These are phyloP conservation scores for Drosophila robusta DNA, from an alignment of 2,888 invertebrate species.

Conservation along the genomic window DNA sequence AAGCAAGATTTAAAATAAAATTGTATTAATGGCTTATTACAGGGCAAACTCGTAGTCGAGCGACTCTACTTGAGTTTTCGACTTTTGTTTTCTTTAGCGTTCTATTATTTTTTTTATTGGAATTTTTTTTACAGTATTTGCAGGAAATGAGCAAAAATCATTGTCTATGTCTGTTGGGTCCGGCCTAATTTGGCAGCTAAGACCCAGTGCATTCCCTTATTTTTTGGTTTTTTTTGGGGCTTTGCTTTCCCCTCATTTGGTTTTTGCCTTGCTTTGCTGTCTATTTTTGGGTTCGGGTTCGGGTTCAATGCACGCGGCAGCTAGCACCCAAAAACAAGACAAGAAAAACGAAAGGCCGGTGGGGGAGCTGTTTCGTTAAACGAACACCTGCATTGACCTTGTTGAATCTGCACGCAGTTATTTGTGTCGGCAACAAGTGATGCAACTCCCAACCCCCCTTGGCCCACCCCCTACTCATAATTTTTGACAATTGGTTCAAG, in stretches of 20 bases:
- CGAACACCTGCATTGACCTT: slow-evolving; percentile 55
- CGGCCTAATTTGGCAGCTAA: slow-evolving; percentile 56
- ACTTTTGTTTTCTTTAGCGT: not conserved
- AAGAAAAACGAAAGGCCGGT: too few relatives aligned
- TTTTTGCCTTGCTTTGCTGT: slow-evolving; percentile 8
- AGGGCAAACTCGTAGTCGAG: slow-evolving; percentile 3
- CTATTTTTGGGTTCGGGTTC: slow-evolving; percentile 15
- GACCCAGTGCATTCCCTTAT: slow-evolving; percentile 33
- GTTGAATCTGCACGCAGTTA: slow-evolving; percentile 33
- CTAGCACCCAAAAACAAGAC: too few relatives aligned
- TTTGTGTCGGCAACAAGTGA: slow-evolving; percentile 61
- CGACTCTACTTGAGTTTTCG: not conserved
- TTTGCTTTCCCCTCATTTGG: slow-evolving; percentile 10
- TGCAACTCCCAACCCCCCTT: not conserved
- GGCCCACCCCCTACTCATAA: slow-evolving; percentile 16
- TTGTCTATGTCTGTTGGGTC: slow-evolving; percentile 57
- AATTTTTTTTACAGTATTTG: slow-evolving; percentile 33
- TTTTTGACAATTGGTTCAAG: slow-evolving; percentile 68
- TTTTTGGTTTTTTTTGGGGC: slow-evolving; percentile 6
- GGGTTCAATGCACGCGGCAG: slow-evolving; percentile 71
- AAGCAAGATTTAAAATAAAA: too few relatives aligned
- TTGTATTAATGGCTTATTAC: not conserved
- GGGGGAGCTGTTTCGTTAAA: not conserved
- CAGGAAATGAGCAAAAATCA: slow-evolving; percentile 73
- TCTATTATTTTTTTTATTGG: not conserved